Percentiles rank a stretch among this genome's conserved stretches.
These are phyloP conservation scores for Melanerpes aurifrons DNA, from an alignment of 2,113 vertebrate genomes.

Conservation along the genomic window DNA sequence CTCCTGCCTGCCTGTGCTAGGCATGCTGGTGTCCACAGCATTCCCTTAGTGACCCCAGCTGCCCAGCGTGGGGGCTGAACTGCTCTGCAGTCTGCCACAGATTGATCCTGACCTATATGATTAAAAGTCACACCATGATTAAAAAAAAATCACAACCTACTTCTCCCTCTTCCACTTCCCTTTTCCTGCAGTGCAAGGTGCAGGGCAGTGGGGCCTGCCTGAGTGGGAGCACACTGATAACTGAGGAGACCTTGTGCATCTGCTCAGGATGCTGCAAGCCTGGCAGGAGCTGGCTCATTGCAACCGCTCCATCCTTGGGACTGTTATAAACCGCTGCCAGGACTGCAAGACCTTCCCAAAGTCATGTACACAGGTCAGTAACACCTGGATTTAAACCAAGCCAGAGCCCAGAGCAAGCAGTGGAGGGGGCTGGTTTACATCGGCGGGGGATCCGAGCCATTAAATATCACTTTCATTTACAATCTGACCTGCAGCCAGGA, in stretches of 20 bases:
- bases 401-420: accelerated
- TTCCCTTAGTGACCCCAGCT: background rate
- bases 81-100: accelerated
- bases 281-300: background rate
- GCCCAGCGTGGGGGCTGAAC: background rate
- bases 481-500: constrained; percentile 8
- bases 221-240: accelerated
- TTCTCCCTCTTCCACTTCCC: background rate
- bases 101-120: background rate
- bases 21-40: background rate
- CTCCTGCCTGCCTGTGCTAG: background rate
- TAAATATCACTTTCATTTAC: constrained; percentile 48
- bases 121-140: background rate
- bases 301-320: background rate
- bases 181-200: accelerated
- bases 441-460: background rate
- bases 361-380: background rate
- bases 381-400: background rate
- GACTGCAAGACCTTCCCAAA: background rate
- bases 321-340: accelerated
- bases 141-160: accelerated
- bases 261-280: background rate
- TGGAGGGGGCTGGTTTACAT: background rate
- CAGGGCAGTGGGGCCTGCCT: background rate
- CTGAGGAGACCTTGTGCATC: accelerated